Conservation (phyloP, 2,888 invertebrate genomes). For the Drosophila paranaensis region DNA sequence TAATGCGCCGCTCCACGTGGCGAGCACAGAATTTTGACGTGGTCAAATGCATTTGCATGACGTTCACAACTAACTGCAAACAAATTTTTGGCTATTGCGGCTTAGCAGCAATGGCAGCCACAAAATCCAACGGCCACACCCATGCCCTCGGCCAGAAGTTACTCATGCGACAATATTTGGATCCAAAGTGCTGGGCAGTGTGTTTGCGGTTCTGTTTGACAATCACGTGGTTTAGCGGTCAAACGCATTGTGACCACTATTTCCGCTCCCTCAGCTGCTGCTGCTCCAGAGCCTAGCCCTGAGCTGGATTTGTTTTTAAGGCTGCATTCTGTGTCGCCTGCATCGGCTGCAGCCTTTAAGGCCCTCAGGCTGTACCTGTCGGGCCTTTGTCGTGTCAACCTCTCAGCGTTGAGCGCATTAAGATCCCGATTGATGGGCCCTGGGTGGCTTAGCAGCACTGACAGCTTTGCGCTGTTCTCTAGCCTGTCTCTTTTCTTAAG, state of each 20-base stretch:
- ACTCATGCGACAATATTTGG: constrained; percentile 33
- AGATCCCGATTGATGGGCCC: background rate
- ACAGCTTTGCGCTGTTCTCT: background rate
- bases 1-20: constrained; percentile 37
- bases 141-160: constrained; percentile 12
- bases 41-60: constrained; percentile 72
- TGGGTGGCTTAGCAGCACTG: background rate
- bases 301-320: background rate
- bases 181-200: constrained; percentile 28
- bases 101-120: constrained; percentile 28
- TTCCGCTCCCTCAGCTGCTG: background rate
- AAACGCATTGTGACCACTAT: constrained; percentile 16
- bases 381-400: background rate
- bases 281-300: no score
- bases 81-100: constrained; percentile 63
- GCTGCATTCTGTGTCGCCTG: background rate
- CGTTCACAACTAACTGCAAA: constrained; percentile 62
- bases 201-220: constrained; percentile 19
- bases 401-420: background rate
- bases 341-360: background rate
- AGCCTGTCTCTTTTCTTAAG: no score
- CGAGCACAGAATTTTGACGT: constrained; percentile 54
- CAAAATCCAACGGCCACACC: background rate
- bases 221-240: constrained; percentile 36
- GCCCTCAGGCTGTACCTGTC: background rate